Evolutionary conservation across 2,113 vertebrate species (phyloP), one percentile per base, ranked within the genome.

Genomic region (Poecile atricapillus): DNA sequence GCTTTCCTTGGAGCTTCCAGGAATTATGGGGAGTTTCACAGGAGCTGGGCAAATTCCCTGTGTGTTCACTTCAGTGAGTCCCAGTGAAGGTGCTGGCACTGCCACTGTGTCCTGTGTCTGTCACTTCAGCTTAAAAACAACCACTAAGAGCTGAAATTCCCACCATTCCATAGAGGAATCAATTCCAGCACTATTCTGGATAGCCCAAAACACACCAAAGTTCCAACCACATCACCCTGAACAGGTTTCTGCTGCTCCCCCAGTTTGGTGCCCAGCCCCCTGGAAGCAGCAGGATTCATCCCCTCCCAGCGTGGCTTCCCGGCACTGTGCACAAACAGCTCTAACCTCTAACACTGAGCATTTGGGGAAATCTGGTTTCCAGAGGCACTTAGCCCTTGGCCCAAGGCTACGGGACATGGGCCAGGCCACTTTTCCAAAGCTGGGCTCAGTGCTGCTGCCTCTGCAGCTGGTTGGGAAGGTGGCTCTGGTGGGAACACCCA

Each of bases 371-470:
- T 47, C 62, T 53, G 58, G 17, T 56, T 89, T 95, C 71, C 84
- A 94, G 93, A 97, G 94, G 89, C 91, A 83, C 94, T 94, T 41
- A 95, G 44, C 43, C 68, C 79, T 95, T 91, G 93, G 94, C 96
- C 84, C 87, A 73, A 68, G 62, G 89, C 87, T 95, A 33, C 2
- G 76, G 81, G 70, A 75, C 11, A 5, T 12, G n/a, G 7, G 95
- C 95, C 96, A 96, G 93, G 89, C 87, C 89, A 41, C 84, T 96
- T 65, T 50, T 68, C 69, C 87, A 95, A 71, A 91, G 74, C 90
- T 73, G 35, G 53, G 17, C 81, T 79, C 8, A 1, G 19, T 85
- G 78, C 9, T 94, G 91, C 87, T 69, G 53, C n/a, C 83, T 90
- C 83, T 79, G 95, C 95, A 95, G 93, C 95, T 91, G 93, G 41